Evolutionary conservation across 2,888 invertebrate species (phyloP).

Genomic region (Anorthoa munda): DNA sequence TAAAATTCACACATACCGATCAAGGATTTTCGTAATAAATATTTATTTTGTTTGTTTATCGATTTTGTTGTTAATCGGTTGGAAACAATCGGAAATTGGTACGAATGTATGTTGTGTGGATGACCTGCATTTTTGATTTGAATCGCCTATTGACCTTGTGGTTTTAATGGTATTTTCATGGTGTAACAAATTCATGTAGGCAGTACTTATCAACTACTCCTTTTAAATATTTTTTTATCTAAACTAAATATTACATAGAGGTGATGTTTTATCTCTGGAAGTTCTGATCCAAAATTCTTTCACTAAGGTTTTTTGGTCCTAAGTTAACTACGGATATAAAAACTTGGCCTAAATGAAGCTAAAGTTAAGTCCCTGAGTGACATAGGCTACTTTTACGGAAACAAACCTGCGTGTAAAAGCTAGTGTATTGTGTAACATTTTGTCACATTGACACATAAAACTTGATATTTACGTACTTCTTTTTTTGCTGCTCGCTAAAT

Average conservation of each 20-base stretch:
- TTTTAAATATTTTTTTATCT: not conserved
- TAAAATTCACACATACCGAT: constrained; percentile 42
- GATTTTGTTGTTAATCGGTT: constrained; percentile 45
- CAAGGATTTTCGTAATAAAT: constrained; percentile 54
- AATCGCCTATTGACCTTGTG: constrained; percentile 28
- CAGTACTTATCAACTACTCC: not conserved
- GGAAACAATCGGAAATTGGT: constrained; percentile 57
- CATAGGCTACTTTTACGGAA: too few relatives aligned
- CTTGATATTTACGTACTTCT: not conserved
- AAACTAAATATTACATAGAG: not conserved
- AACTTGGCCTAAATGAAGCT: too few relatives aligned
- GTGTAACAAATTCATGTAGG: constrained; percentile 3
- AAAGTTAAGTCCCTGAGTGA: too few relatives aligned
- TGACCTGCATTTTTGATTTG: constrained; percentile 28
- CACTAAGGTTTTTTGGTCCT: too few relatives aligned
- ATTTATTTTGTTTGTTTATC: constrained; percentile 36
- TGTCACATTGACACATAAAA: not conserved
- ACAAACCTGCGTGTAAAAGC: too few relatives aligned
- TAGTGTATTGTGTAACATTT: not conserved
- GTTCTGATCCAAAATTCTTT: too few relatives aligned
- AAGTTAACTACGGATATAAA: too few relatives aligned
- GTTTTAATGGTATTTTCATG: not conserved
- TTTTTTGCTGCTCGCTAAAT: not conserved
- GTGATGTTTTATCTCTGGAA: too few relatives aligned
- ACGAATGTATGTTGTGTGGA: constrained; percentile 17